phyloP scores from a whole-genome alignment of 2,113 vertebrate genomes.

The Pavo muticus region DNA sequence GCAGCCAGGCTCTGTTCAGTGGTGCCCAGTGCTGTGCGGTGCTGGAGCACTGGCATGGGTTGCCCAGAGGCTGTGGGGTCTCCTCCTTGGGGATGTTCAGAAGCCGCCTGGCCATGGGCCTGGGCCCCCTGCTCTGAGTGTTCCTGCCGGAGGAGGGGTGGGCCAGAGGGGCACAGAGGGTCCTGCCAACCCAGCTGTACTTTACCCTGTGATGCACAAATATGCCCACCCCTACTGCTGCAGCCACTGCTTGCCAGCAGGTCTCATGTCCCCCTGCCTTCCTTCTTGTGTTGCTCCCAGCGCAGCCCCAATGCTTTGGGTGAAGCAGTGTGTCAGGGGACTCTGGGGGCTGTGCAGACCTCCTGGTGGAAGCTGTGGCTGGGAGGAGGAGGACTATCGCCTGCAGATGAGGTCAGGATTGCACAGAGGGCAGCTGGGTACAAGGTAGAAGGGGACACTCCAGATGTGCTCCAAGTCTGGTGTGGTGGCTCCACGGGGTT shows the following conservation, averaged over 20 bases:
- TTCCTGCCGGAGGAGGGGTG: not conserved
- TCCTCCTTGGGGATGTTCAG: not conserved
- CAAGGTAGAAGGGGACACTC: not conserved
- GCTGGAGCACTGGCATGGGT: not conserved
- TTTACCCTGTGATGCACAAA: not conserved
- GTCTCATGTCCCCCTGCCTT: not conserved
- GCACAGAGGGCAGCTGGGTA: not conserved
- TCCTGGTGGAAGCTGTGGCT: not conserved
- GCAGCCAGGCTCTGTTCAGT: not conserved
- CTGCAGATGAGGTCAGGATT: no score
- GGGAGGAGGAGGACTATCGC: not conserved
- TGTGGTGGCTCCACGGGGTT: accelerated
- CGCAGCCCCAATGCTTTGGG: not conserved
- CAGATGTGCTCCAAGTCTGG: not conserved
- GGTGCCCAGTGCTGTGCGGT: not conserved
- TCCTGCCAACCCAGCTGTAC: no score
- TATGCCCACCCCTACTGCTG: not conserved
- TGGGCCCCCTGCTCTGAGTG: not conserved
- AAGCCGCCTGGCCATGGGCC: not conserved
- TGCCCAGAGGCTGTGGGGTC: not conserved
- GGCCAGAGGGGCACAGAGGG: no score
- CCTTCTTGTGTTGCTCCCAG: not conserved
- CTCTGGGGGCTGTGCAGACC: not conserved
- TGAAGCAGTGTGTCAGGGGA: accelerated
- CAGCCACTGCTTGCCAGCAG: not conserved